Evolutionary conservation across 2,888 invertebrate species (phyloP).

Genomic region (Pachycephus smyrnensis): DNA sequence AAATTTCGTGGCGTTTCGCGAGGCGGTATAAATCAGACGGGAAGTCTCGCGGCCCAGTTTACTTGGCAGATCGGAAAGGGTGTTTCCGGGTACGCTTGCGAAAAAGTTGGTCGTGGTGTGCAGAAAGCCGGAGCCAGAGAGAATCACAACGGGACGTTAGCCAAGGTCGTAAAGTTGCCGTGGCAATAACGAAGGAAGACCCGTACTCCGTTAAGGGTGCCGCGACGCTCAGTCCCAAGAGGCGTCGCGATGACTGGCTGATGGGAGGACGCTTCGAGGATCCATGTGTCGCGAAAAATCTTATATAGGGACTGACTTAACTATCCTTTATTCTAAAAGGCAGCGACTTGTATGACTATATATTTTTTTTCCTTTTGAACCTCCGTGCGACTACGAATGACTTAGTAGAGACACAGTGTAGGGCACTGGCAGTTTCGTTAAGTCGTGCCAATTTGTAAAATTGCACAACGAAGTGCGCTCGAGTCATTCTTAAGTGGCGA

Average conservation of each 20-base stretch:
- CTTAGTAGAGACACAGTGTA: background rate
- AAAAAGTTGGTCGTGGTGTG: constrained; percentile 1
- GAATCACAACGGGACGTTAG: constrained; percentile 23
- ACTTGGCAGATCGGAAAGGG: background rate
- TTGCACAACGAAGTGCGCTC: constrained; percentile 17
- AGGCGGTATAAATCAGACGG: background rate
- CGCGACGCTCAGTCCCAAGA: background rate
- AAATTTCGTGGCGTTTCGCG: background rate
- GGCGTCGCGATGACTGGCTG: background rate
- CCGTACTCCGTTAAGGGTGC: background rate
- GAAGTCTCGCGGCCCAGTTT: background rate
- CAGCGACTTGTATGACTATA: background rate
- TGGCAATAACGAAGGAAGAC: background rate
- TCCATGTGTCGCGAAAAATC: background rate
- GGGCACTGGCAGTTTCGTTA: background rate
- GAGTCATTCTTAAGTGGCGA: constrained; percentile 34
- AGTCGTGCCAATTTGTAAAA: constrained; percentile 23
- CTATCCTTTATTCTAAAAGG: background rate
- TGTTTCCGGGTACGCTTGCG: background rate
- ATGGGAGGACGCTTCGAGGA: background rate
- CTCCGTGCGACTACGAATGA: background rate
- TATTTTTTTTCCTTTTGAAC: background rate
- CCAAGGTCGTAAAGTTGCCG: constrained; percentile 29
- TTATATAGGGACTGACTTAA: background rate
- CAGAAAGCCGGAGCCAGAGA: constrained; percentile 9